These are phyloP conservation scores for Sussaba pulchella DNA, from an alignment of 2,888 invertebrate genomes.

Conservation along the genomic window DNA sequence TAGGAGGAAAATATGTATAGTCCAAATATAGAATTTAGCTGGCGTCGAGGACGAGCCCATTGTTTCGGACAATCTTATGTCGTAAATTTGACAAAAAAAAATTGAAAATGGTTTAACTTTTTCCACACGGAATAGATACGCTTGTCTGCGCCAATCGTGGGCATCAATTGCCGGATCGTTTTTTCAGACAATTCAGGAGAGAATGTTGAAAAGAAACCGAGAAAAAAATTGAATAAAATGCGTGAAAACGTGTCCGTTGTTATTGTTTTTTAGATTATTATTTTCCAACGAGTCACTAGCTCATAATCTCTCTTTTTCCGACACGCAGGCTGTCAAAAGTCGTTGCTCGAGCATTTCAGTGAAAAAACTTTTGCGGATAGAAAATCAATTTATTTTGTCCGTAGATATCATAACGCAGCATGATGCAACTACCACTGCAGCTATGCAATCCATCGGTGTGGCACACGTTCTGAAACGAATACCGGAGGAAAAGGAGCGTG, in stretches of 20 bases:
- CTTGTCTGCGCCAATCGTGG: too few relatives aligned
- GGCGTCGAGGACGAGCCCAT: slow-evolving; percentile 43
- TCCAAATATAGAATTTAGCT: slow-evolving; percentile 37
- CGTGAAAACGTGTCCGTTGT: too few relatives aligned
- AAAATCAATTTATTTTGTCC: background rate
- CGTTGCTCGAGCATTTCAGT: background rate
- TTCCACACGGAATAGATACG: too few relatives aligned
- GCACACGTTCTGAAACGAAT: slow-evolving; percentile 3
- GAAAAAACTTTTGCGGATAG: background rate
- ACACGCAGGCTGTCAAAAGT: background rate
- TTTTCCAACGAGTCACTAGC: too few relatives aligned
- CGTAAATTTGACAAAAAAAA: too few relatives aligned
- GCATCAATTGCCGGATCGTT: too few relatives aligned
- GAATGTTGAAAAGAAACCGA: too few relatives aligned
- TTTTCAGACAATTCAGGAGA: too few relatives aligned
- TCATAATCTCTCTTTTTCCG: too few relatives aligned
- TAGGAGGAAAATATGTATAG: slow-evolving; percentile 20
- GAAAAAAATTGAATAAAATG: too few relatives aligned
- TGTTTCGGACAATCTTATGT: slow-evolving; percentile 42
- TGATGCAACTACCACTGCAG: slow-evolving; percentile 1
- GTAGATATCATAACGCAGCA: background rate
- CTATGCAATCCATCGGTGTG: slow-evolving; percentile 4
- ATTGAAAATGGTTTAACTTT: too few relatives aligned
- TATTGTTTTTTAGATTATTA: too few relatives aligned
- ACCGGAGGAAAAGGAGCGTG: slow-evolving; percentile 24